Evolutionary conservation across 2,797 vertebrate species (phyloP).

Genomic region (Acanthurus tractus): DNA sequence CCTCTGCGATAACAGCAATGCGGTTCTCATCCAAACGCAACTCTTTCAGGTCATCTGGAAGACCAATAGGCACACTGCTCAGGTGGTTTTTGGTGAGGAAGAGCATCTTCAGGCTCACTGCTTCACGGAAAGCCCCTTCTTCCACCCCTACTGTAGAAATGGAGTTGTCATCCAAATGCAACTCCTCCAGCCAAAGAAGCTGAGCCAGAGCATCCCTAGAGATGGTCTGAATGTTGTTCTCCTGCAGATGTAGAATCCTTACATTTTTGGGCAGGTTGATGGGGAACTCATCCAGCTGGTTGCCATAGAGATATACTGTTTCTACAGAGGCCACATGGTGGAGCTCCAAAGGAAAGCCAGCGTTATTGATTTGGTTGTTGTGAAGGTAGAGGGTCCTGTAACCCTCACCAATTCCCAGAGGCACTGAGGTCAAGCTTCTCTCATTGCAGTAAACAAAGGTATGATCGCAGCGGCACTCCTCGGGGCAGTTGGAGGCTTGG

Average conservation of each 20-base stretch:
- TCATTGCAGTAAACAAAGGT: slow-evolving; percentile 98
- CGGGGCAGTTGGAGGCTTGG: slow-evolving; percentile 89
- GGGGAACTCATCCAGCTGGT: slow-evolving; percentile 96
- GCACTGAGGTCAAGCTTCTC: slow-evolving; percentile 96
- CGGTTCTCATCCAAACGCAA: slow-evolving; percentile 94
- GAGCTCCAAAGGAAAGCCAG: slow-evolving; percentile 93
- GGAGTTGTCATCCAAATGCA: slow-evolving; percentile 95
- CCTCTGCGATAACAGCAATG: slow-evolving; percentile 92
- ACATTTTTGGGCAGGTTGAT: slow-evolving; percentile 95
- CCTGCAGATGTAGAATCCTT: slow-evolving; percentile 93
- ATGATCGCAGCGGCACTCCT: slow-evolving; percentile 94
- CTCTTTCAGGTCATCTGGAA: slow-evolving; percentile 92
- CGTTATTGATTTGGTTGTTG: slow-evolving; percentile 98
- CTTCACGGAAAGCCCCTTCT: slow-evolving; percentile 94
- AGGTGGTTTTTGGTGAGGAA: slow-evolving; percentile 97
- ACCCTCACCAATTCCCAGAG: slow-evolving; percentile 96
- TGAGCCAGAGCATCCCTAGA: slow-evolving; percentile 91
- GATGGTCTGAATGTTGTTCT: slow-evolving; percentile 98
- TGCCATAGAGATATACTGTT: slow-evolving; percentile 95
- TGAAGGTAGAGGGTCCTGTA: slow-evolving; percentile 97
- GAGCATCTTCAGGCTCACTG: slow-evolving; percentile 91
- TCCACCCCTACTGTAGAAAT: slow-evolving; percentile 96
- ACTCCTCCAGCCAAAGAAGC: slow-evolving; percentile 92
- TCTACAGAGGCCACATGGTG: slow-evolving; percentile 93
- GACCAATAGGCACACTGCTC: slow-evolving; percentile 95